Conservation (phyloP, 2,797 vertebrate species). For the Borostomias antarcticus region DNA sequence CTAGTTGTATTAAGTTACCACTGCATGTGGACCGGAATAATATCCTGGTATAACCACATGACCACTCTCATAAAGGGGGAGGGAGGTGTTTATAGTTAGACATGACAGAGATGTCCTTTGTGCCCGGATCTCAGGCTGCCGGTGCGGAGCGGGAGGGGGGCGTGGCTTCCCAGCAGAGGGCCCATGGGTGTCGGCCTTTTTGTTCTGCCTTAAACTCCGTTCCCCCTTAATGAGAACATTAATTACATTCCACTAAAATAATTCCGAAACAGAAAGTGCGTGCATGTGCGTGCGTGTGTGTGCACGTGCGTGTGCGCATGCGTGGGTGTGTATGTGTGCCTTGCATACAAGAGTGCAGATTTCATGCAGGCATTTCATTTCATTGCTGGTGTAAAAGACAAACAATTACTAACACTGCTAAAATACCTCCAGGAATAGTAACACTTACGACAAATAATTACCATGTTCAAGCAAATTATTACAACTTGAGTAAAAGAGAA, state of each 20-base stretch:
- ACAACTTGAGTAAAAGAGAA: slow-evolving; percentile 47
- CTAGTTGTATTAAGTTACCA: slow-evolving; percentile 54
- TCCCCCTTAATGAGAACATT: slow-evolving; percentile 70
- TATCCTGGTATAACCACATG: slow-evolving; percentile 12
- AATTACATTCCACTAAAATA: slow-evolving; percentile 65
- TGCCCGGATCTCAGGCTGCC: slow-evolving; percentile 19
- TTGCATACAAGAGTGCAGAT: too few relatives aligned
- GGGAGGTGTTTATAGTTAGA: too few relatives aligned
- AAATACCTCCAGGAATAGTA: slow-evolving; percentile 30
- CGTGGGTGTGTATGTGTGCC: neutral
- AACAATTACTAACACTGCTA: too few relatives aligned
- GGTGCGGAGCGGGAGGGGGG: too few relatives aligned
- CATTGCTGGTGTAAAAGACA: too few relatives aligned
- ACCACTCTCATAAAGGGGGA: neutral
- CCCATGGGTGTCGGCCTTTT: slow-evolving; percentile 50
- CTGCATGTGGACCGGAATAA: slow-evolving; percentile 39
- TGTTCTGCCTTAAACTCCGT: slow-evolving; percentile 64
- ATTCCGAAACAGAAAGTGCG: slow-evolving; percentile 41
- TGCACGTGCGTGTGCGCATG: neutral
- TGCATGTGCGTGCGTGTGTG: slow-evolving; percentile 11
- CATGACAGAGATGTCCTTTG: neutral
- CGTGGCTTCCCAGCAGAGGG: slow-evolving; percentile 21
- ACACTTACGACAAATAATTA: slow-evolving; percentile 48
- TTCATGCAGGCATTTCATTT: too few relatives aligned
- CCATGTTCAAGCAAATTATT: slow-evolving; percentile 60